Evolutionary conservation across 2,113 vertebrate genomes (phyloP).

Genomic region (Bubalus kerabau): DNA sequence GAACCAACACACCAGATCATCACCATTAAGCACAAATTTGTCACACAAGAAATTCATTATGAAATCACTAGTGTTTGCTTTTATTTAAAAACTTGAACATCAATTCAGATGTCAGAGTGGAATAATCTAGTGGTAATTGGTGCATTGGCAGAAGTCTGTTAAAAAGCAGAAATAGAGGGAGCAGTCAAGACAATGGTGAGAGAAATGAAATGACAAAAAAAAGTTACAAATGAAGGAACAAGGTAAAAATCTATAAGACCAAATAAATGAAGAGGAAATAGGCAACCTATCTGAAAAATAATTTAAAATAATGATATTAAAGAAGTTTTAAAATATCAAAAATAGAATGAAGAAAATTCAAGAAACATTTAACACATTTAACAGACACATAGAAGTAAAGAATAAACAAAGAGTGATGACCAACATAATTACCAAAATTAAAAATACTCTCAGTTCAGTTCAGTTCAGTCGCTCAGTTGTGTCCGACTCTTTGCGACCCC

Average conservation of each 20-base stretch:
- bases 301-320: background rate
- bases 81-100: slow-evolving; percentile 28
- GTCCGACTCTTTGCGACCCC: too few species aligned
- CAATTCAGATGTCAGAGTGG: background rate
- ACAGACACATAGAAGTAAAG: background rate
- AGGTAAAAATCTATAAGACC: background rate
- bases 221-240: background rate
- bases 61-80: background rate
- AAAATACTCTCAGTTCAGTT: background rate
- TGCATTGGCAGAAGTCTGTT: background rate
- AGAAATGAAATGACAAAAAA: background rate
- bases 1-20: background rate
- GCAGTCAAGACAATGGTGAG: background rate
- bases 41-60: background rate
- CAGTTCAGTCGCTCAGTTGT: too few species aligned
- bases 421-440: background rate
- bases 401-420: background rate
- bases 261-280: background rate
- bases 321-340: background rate
- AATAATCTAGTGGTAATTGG: background rate
- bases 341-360: background rate
- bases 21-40: background rate
- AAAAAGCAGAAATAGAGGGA: background rate
- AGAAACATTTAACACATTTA: background rate
- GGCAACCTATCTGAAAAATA: background rate